A percentile compares a stretch with the other conserved stretches of the same genome.
phyloP scores from a whole-genome alignment of 1,140 invertebrate genomes.

The Yoshiicerus persimilis region DNA sequence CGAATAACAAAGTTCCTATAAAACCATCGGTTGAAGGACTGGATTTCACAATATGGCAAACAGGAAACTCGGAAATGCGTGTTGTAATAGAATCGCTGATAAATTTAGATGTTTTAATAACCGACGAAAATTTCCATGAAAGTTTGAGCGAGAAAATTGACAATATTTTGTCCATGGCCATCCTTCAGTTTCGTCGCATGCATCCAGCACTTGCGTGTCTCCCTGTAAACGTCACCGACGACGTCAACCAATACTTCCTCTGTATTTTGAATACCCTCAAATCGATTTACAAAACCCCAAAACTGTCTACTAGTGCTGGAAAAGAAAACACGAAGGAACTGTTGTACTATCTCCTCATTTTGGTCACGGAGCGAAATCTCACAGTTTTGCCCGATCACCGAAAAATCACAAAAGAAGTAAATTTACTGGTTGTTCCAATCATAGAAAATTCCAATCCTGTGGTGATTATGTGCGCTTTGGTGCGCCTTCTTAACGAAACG shows the following conservation, averaged over 20 bases:
- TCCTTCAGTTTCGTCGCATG: constrained; percentile 13
- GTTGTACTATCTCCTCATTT: constrained; percentile 65
- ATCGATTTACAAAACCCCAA: not conserved
- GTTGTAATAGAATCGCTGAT: constrained; percentile 67
- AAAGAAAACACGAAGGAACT: constrained; percentile 68
- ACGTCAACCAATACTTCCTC: not conserved
- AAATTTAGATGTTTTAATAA: constrained; percentile 62
- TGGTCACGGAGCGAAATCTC: constrained; percentile 71
- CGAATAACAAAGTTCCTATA: constrained; percentile 4
- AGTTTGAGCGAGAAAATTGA: not conserved
- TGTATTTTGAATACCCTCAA: not conserved
- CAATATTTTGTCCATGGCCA: constrained; percentile 28
- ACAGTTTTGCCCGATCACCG: constrained; percentile 64
- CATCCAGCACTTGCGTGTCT: not conserved
- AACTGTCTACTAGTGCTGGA: not conserved
- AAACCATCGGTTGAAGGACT: constrained; percentile 50
- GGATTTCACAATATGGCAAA: constrained; percentile 63
- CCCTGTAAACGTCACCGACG: not conserved
- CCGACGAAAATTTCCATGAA: not conserved
- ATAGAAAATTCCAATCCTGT: constrained; percentile 79
- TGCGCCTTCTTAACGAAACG: constrained; percentile 55
- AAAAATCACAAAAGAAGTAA: constrained; percentile 71
- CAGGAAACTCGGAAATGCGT: constrained; percentile 67
- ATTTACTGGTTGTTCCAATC: constrained; percentile 74
- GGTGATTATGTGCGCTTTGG: constrained; percentile 60